Conservation (phyloP, 1,140 invertebrate genomes). For the Drosophila pandora region DNA sequence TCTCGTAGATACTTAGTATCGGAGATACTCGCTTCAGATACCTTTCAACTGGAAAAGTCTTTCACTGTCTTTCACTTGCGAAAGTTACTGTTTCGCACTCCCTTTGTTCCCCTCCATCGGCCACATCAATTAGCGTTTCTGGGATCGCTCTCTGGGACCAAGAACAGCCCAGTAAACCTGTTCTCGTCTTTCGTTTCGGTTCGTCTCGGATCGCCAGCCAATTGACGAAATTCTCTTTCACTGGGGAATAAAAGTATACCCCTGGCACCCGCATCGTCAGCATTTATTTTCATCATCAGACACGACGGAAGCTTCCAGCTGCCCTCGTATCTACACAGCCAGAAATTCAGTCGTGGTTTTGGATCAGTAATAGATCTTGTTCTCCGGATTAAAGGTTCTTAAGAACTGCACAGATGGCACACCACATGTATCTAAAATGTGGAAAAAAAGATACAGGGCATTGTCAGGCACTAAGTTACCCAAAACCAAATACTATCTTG, state of each 20-base stretch:
- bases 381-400: no score
- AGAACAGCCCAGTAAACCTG: constrained; percentile 74
- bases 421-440: no score
- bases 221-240: constrained; percentile 33
- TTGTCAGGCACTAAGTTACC: no score
- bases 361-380: no score
- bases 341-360: not conserved
- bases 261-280: constrained; percentile 29
- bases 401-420: no score
- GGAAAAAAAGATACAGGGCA: no score
- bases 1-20: no score
- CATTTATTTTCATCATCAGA: constrained; percentile 23
- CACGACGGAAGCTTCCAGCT: constrained; percentile 43
- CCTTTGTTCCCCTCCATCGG: constrained; percentile 14
- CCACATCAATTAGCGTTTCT: constrained; percentile 72
- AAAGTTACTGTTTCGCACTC: constrained; percentile 63
- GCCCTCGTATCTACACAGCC: constrained; percentile 10
- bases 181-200: constrained; percentile 51
- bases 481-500: no score
- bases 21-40: not conserved
- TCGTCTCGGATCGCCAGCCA: constrained; percentile 22
- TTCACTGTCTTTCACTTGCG: constrained; percentile 27
- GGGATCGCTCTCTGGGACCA: constrained; percentile 20
- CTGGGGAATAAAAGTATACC: not conserved
- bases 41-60: constrained; percentile 8